These are phyloP conservation scores for Megalonaias nervosa DNA, from an alignment of 1,140 invertebrate species.

Conservation along the genomic window DNA sequence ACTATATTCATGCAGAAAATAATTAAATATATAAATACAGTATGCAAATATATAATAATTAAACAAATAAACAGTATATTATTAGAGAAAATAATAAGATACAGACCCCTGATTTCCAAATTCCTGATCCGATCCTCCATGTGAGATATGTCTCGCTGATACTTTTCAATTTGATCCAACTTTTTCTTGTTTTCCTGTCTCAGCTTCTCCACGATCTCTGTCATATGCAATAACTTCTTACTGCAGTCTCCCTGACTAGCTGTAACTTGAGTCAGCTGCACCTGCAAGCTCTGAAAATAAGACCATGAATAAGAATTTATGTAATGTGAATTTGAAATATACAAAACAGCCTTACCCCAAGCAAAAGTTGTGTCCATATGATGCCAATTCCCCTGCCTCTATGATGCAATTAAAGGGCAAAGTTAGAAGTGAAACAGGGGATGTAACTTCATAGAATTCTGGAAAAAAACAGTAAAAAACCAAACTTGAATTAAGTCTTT, in stretches of 20 bases:
- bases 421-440: too few species aligned
- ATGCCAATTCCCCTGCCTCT: too few species aligned
- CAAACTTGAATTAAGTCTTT: too few species aligned
- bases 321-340: too few species aligned
- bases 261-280: constrained; percentile 40
- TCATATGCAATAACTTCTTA: constrained; percentile 44
- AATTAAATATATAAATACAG: not conserved
- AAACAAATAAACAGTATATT: constrained; percentile 1
- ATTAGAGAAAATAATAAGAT: constrained; percentile 2
- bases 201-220: constrained; percentile 48
- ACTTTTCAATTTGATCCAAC: constrained; percentile 57
- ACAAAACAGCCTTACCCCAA: constrained; percentile 1
- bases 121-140: constrained; percentile 60
- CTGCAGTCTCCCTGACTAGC: constrained; percentile 45
- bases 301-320: too few species aligned
- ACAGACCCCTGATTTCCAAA: constrained; percentile 60
- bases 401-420: too few species aligned
- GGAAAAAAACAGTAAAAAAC: not conserved
- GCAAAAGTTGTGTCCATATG: too few species aligned
- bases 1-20: constrained; percentile 3
- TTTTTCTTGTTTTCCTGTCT: constrained; percentile 56
- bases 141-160: constrained; percentile 48
- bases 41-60: constrained; percentile 10
- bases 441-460: too few species aligned
- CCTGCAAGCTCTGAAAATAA: constrained; percentile 47